These are phyloP conservation scores for Eriocheir sinensis DNA, from an alignment of 1,140 invertebrate species.

Conservation along the genomic window DNA sequence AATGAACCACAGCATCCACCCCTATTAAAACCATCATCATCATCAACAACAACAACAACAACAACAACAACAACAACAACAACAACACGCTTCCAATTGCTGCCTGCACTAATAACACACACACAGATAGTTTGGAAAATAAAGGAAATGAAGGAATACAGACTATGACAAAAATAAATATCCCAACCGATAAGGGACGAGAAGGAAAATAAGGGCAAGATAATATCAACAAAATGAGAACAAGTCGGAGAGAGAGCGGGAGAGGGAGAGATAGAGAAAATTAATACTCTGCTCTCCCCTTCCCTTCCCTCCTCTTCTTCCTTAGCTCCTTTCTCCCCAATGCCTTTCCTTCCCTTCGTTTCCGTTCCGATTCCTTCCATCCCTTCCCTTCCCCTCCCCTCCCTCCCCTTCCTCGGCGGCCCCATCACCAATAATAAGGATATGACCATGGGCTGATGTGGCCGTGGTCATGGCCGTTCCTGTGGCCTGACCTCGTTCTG, in stretches of 20 bases:
- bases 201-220: not conserved
- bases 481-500: not conserved
- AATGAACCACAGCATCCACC: too few species aligned
- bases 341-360: not conserved
- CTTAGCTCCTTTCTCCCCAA: not conserved
- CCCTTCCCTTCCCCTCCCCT: not conserved
- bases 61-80: too few species aligned
- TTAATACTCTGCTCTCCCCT: not conserved
- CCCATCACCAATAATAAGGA: not conserved
- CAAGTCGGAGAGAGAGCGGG: too few species aligned
- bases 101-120: too few species aligned
- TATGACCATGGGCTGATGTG: not conserved
- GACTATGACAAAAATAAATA: not conserved
- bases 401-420: too few species aligned
- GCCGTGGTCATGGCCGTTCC: not conserved
- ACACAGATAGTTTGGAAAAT: too few species aligned
- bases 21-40: too few species aligned
- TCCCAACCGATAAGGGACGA: not conserved
- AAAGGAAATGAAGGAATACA: not conserved
- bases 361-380: not conserved
- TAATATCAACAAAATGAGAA: too few species aligned
- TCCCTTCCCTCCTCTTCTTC: not conserved
- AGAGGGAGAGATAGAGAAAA: too few species aligned
- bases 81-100: too few species aligned
- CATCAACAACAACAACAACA: too few species aligned